Percentiles rank a stretch among this genome's conserved stretches.
These are phyloP conservation scores for Cercopithecus hamlyni DNA, from an alignment of 2,797 vertebrate genomes.

Conservation along the genomic window DNA sequence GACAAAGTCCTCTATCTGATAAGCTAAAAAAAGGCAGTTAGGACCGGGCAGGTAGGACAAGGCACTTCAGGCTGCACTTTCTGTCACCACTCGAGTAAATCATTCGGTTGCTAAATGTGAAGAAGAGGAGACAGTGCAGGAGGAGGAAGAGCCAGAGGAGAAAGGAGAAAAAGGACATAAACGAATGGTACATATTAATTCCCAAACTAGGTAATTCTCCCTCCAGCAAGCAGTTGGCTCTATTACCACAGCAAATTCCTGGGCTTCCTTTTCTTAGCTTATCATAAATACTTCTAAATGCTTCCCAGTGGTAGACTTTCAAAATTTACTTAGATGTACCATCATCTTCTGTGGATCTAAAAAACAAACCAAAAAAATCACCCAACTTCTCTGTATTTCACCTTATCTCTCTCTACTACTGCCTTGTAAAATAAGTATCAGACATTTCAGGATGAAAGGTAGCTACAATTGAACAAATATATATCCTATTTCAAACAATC, in stretches of 20 bases:
- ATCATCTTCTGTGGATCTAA: background rate
- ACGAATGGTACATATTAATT: background rate
- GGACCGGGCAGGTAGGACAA: background rate
- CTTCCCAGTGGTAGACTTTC: background rate
- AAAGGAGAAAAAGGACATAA: background rate
- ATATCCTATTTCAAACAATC: background rate
- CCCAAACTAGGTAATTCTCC: background rate
- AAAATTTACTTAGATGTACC: background rate
- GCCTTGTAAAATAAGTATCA: conserved; percentile 16
- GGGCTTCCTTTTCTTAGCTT: background rate
- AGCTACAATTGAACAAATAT: background rate
- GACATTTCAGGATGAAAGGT: background rate
- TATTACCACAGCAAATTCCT: background rate
- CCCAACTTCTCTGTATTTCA: background rate
- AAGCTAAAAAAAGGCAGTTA: too few species aligned
- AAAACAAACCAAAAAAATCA: background rate
- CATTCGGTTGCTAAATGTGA: background rate
- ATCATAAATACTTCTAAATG: background rate
- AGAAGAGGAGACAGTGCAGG: background rate
- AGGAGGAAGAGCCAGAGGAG: too few species aligned
- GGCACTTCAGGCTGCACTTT: background rate
- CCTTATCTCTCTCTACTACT: background rate
- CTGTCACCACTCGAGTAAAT: background rate
- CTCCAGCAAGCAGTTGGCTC: background rate
- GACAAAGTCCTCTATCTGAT: background rate